Percentiles rank a stretch among this genome's conserved stretches.
Conservation (phyloP, 2,113 vertebrate species). For the Rhinoderma darwinii region DNA sequence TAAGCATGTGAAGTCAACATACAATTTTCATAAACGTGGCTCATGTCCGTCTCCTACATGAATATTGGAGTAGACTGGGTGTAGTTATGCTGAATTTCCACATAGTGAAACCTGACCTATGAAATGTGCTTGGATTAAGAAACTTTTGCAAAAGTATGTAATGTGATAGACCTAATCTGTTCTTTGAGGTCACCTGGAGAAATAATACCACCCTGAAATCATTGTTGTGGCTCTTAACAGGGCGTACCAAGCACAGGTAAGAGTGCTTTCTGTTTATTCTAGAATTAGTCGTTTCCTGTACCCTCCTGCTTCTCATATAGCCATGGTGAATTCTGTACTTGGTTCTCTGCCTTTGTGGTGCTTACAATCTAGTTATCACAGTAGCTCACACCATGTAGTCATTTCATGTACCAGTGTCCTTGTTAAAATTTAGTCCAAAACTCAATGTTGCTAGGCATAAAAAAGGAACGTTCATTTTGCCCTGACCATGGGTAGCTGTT, state of each 20-base stretch:
- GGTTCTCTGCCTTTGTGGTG: too few relatives aligned
- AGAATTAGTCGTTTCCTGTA: background rate
- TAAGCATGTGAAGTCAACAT: too few relatives aligned
- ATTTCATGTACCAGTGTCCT: too few relatives aligned
- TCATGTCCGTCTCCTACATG: too few relatives aligned
- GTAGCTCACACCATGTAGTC: too few relatives aligned
- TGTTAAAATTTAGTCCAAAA: too few relatives aligned
- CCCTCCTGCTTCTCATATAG: background rate
- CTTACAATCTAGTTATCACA: too few relatives aligned
- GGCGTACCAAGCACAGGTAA: background rate
- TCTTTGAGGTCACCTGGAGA: background rate
- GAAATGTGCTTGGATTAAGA: conserved; percentile 3
- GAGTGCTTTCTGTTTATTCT: background rate
- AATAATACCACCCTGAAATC: background rate
- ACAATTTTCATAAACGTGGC: too few relatives aligned
- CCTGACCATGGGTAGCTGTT: too few relatives aligned
- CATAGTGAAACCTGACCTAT: background rate
- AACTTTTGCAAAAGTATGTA: background rate
- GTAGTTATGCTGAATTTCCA: background rate
- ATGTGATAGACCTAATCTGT: conserved; percentile 3
- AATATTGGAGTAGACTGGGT: background rate
- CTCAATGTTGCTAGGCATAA: too few relatives aligned
- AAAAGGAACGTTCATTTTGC: too few relatives aligned
- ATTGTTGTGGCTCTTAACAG: background rate
- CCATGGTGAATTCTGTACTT: too few relatives aligned